Conservation (phyloP, 2,797 vertebrate species). For the Chelon labrosus region DNA sequence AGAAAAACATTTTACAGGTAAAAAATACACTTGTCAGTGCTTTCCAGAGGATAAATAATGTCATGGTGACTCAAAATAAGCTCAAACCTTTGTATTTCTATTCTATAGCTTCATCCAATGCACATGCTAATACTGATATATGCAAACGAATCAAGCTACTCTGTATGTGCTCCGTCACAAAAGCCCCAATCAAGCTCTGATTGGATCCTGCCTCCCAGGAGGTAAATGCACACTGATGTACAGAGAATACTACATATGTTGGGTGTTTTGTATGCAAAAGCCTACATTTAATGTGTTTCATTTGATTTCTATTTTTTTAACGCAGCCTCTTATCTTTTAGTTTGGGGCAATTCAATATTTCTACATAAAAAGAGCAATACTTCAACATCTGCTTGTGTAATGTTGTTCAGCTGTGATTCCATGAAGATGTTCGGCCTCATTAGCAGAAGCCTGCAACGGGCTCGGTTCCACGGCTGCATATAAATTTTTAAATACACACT, state of each 20-base stretch:
- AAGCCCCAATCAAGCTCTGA: constrained; percentile 47
- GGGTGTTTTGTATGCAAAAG: not conserved
- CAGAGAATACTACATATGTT: not conserved
- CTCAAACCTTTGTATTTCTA: too few relatives aligned
- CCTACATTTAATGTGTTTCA: not conserved
- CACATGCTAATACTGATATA: not conserved
- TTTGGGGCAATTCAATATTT: not conserved
- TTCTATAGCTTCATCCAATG: not conserved
- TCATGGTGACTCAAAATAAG: too few relatives aligned
- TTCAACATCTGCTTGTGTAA: constrained; percentile 7
- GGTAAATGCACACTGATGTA: constrained; percentile 12
- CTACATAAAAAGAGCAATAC: not conserved
- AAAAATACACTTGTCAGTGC: too few relatives aligned
- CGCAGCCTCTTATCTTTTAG: constrained; percentile 6
- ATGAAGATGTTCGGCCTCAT: not conserved
- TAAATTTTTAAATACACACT: constrained; percentile 10
- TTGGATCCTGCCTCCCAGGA: constrained; percentile 23
- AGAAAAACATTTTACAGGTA: too few relatives aligned
- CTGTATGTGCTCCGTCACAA: constrained; percentile 23
- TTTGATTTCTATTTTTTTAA: constrained; percentile 20
- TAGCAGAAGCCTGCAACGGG: constrained; percentile 10
- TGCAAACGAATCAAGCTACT: constrained; percentile 32
- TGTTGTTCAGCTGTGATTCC: constrained; percentile 1
- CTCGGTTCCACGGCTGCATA: not conserved
- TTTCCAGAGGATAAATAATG: too few relatives aligned